These are phyloP conservation scores for Stenopsyche tienmushanensis DNA, from an alignment of 1,140 invertebrate genomes.

Conservation along the genomic window DNA sequence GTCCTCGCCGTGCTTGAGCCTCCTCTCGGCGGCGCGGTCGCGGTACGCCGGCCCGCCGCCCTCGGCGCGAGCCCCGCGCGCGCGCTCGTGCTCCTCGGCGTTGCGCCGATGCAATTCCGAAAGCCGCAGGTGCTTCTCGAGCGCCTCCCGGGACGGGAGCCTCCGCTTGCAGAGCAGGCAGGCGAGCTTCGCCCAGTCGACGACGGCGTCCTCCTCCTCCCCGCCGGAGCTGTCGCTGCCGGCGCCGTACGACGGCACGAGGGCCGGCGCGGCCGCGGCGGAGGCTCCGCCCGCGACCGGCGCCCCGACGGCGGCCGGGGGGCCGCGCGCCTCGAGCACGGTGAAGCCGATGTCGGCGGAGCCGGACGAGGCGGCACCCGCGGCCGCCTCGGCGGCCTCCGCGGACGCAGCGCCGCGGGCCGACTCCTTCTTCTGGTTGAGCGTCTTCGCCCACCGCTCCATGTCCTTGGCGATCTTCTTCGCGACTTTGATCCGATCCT, in stretches of 20 bases:
- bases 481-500: conserved; percentile 94
- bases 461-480: conserved; percentile 98
- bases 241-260: conserved; percentile 39
- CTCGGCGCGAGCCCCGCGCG: conserved; percentile 47
- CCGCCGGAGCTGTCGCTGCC: conserved; percentile 59
- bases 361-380: conserved; percentile 57
- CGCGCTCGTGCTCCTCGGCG: conserved; percentile 66
- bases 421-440: conserved; percentile 95
- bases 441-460: conserved; percentile 95
- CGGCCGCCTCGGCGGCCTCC: conserved; percentile 51
- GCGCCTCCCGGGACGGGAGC: conserved; percentile 85
- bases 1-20: conserved; percentile 91
- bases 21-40: conserved; percentile 93
- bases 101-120: conserved; percentile 97
- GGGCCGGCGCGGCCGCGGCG: conserved; percentile 23
- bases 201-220: conserved; percentile 53
- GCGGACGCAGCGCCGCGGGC: conserved; percentile 65
- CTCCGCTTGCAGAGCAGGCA: conserved; percentile 95
- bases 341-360: conserved; percentile 90
- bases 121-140: conserved; percentile 88
- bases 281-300: conserved; percentile 48
- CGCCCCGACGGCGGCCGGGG: conserved; percentile 40
- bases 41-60: conserved; percentile 57
- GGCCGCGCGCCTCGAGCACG: conserved; percentile 71
- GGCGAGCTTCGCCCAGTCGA: conserved; percentile 88